phyloP scores from a whole-genome alignment of 2,888 invertebrate species.

The Conops quadrifasciatus region DNA sequence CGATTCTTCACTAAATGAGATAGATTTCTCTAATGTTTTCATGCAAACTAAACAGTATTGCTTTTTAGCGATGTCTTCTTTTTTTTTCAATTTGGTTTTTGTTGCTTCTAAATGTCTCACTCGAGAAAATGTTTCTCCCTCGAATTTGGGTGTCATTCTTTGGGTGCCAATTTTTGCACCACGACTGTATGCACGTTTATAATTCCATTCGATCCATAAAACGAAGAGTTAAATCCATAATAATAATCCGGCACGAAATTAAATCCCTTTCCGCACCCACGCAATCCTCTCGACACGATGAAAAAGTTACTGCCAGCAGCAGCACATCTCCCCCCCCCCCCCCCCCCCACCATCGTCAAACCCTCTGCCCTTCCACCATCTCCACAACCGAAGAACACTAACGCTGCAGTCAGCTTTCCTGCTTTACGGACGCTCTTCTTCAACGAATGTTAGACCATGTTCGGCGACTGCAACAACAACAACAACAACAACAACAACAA shows the following conservation, averaged over 20 bases:
- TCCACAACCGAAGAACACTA: not conserved
- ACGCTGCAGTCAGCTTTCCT: conserved; percentile 14
- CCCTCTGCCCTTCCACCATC: not conserved
- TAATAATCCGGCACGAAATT: conserved; percentile 64
- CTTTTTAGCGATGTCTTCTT: too few species aligned
- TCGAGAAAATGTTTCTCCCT: too few species aligned
- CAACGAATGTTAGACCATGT: conserved; percentile 17
- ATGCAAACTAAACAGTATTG: too few species aligned
- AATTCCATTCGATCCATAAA: conserved; percentile 63
- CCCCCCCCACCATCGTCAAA: too few species aligned
- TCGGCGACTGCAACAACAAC: conserved; percentile 3
- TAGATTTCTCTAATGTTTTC: too few species aligned
- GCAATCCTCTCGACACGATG: conserved; percentile 40
- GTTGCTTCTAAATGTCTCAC: too few species aligned
- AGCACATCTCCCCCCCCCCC: conserved; percentile 1
- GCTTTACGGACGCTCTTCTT: conserved; percentile 1
- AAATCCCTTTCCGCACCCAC: conserved; percentile 62
- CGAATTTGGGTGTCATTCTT: too few species aligned
- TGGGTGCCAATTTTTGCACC: not conserved
- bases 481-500: not conserved
- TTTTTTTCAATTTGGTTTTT: too few species aligned
- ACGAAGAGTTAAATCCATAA: conserved; percentile 64
- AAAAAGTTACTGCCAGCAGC: conserved; percentile 26
- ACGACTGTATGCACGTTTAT: conserved; percentile 48
- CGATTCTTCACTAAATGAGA: too few species aligned